Conservation (phyloP, 1,140 invertebrate species). For the Episyrphus balteatus region DNA sequence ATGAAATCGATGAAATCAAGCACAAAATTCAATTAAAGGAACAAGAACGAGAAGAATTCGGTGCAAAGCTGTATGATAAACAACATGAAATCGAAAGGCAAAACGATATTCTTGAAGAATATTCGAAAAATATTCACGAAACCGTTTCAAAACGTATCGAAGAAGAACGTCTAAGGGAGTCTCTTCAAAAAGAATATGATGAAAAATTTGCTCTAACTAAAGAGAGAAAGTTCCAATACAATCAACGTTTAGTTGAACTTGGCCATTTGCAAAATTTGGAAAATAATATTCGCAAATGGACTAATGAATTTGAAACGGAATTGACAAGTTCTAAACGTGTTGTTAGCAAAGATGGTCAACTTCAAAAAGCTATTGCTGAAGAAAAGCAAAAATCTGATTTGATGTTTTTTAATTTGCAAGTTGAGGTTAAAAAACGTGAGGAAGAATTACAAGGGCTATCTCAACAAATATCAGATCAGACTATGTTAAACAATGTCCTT, state of each 20-base stretch:
- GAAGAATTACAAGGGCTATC: conserved; percentile 37
- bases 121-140: conserved; percentile 36
- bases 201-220: conserved; percentile 29
- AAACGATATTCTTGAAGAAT: conserved; percentile 40
- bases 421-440: conserved; percentile 43
- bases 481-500: conserved; percentile 37
- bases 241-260: conserved; percentile 34
- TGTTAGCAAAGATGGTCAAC: conserved; percentile 39
- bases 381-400: conserved; percentile 44
- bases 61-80: conserved; percentile 37
- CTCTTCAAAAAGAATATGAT: conserved; percentile 34
- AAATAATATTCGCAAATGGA: conserved; percentile 40
- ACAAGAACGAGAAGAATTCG: conserved; percentile 38
- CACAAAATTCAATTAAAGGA: conserved; percentile 31
- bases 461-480: conserved; percentile 39
- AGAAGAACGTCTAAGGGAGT: conserved; percentile 26
- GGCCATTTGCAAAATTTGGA: conserved; percentile 35
- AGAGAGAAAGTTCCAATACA: conserved; percentile 30
- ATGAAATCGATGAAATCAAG: conserved; percentile 48
- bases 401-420: conserved; percentile 40
- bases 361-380: conserved; percentile 38
- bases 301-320: conserved; percentile 40
- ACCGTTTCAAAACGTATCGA: conserved; percentile 34
- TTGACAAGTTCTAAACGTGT: conserved; percentile 40
- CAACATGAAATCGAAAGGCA: conserved; percentile 43